These are phyloP conservation scores for Entelurus aequoreus DNA, from an alignment of 2,113 vertebrate genomes.

Conservation along the genomic window DNA sequence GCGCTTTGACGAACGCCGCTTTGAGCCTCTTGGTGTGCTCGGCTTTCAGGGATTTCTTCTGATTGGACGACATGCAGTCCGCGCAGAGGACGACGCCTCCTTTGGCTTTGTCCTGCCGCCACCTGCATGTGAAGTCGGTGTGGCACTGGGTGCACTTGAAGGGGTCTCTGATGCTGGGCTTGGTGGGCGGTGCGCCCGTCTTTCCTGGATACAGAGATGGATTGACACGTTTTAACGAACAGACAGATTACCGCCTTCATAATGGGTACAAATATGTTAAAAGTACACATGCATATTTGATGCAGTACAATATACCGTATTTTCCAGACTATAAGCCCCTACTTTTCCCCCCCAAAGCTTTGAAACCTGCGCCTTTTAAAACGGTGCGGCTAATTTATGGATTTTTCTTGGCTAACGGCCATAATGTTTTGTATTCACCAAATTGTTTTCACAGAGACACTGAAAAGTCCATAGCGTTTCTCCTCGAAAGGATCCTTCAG, in stretches of 20 bases:
- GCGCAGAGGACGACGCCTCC: slow-evolving; percentile 86
- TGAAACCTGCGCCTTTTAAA: too few species aligned
- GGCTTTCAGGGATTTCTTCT: slow-evolving; percentile 91
- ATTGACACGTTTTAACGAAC: slow-evolving; percentile 6
- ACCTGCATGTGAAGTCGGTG: slow-evolving; percentile 97
- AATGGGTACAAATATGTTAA: too few species aligned
- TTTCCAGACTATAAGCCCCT: too few species aligned
- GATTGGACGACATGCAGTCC: slow-evolving; percentile 92
- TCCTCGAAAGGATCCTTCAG: too few species aligned
- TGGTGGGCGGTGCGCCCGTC: slow-evolving; percentile 50
- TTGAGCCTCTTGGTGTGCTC: slow-evolving; percentile 95
- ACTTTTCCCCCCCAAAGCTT: too few species aligned
- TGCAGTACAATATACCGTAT: too few species aligned
- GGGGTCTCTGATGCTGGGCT: slow-evolving; percentile 72
- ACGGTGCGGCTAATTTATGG: too few species aligned
- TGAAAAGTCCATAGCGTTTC: too few species aligned
- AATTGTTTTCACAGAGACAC: too few species aligned
- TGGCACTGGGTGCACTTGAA: slow-evolving; percentile 88
- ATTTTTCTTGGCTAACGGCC: too few species aligned
- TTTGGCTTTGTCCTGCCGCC: slow-evolving; percentile 90
- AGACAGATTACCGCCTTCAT: neutral
- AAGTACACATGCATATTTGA: too few species aligned
- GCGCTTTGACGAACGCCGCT: slow-evolving; percentile 91
- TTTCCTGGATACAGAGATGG: slow-evolving; percentile 43
- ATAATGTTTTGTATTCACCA: too few species aligned